A percentile compares a stretch with the other conserved stretches of the same genome.
Conservation (phyloP, 2,113 vertebrate genomes). For the Actenoides lindsayi region DNA sequence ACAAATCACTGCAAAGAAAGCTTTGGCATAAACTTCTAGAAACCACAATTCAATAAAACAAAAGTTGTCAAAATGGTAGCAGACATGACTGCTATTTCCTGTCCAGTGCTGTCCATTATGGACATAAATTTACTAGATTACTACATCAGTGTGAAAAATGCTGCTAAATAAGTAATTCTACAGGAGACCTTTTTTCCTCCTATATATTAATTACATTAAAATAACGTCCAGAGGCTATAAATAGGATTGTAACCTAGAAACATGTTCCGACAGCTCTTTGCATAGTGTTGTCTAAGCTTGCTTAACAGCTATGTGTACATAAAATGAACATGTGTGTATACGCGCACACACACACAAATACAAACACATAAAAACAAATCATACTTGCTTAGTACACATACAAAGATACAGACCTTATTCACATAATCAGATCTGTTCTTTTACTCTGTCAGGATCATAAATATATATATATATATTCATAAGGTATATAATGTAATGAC, state of each 20-base stretch:
- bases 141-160: not conserved
- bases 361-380: not conserved
- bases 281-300: not conserved
- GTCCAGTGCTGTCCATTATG: not conserved
- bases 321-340: not conserved
- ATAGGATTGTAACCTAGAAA: not conserved
- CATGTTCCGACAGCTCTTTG: not conserved
- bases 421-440: not conserved
- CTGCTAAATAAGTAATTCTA: not conserved
- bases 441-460: not conserved
- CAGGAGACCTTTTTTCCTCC: not conserved
- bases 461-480: not conserved
- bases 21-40: not conserved
- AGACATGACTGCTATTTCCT: not conserved
- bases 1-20: not conserved
- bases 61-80: not conserved
- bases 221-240: not conserved
- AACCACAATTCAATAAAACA: not conserved
- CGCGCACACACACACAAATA: not conserved
- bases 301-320: not conserved
- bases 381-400: not conserved
- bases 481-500: not conserved
- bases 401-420: not conserved
- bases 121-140: not conserved
- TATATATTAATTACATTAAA: slow-evolving; percentile 18